A percentile compares a stretch with the other conserved stretches of the same genome.
Conservation (phyloP, 2,113 vertebrate species). For the Brachyhypopomus gauderio region DNA sequence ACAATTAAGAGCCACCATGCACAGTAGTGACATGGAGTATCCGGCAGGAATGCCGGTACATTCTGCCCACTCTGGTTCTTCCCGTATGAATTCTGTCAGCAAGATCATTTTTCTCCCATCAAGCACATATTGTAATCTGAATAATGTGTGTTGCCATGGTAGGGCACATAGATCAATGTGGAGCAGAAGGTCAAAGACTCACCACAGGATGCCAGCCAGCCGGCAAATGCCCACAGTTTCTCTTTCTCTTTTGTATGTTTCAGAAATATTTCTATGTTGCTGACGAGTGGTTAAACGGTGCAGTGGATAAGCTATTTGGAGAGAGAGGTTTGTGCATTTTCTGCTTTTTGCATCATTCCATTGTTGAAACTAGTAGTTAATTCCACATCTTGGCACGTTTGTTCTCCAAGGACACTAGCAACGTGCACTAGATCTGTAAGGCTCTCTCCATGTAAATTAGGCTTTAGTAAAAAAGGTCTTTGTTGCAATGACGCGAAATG, state of each 20-base stretch:
- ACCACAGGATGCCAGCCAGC: neutral
- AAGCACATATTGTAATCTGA: conserved; percentile 19
- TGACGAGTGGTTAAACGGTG: conserved; percentile 46
- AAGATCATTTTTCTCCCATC: conserved; percentile 18
- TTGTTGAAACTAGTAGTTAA: neutral
- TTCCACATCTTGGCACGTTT: neutral
- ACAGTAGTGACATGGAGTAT: neutral
- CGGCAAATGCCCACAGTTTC: neutral
- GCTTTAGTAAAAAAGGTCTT: neutral
- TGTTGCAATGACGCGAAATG: neutral
- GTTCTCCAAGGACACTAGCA: neutral
- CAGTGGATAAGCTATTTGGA: conserved; percentile 54
- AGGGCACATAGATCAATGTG: neutral
- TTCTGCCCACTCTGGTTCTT: neutral
- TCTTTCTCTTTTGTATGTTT: conserved; percentile 34
- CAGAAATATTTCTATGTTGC: conserved; percentile 36
- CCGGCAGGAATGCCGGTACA: neutral
- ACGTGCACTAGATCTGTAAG: neutral
- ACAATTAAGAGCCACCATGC: neutral
- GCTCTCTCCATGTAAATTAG: neutral
- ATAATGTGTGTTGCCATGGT: conserved; percentile 16
- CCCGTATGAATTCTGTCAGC: neutral
- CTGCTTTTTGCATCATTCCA: neutral
- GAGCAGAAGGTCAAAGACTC: conserved; percentile 10
- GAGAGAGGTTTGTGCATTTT: conserved; percentile 50